These are phyloP conservation scores for Chymomyza fuscimana DNA, from an alignment of 2,888 invertebrate species.

Conservation along the genomic window DNA sequence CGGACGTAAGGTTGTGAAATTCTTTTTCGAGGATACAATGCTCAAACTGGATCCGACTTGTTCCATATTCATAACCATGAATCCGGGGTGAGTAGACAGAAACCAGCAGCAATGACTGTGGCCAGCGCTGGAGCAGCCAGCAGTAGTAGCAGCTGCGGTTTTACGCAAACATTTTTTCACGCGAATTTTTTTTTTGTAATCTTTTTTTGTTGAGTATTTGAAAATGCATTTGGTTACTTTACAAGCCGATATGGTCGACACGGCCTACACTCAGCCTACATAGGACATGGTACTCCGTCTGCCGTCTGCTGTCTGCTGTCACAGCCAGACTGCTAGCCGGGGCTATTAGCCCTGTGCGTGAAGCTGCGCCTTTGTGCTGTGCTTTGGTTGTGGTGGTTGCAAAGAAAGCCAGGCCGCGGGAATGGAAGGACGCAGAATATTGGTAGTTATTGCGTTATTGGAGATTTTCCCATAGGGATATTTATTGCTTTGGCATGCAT, in stretches of 20 bases:
- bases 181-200: slow-evolving; percentile 24
- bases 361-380: slow-evolving; percentile 1
- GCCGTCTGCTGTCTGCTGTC: background rate
- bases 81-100: slow-evolving; percentile 85
- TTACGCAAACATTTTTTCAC: slow-evolving; percentile 53
- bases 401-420: background rate
- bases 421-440: slow-evolving; percentile 45
- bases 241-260: slow-evolving; percentile 58
- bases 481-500: slow-evolving; percentile 74
- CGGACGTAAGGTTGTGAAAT: slow-evolving; percentile 87
- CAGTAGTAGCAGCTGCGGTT: slow-evolving; percentile 63
- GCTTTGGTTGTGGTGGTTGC: background rate
- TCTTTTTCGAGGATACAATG: slow-evolving; percentile 95
- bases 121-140: background rate
- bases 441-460: slow-evolving; percentile 75
- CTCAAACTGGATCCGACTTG: slow-evolving; percentile 93
- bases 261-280: slow-evolving; percentile 38
- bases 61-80: slow-evolving; percentile 96
- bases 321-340: slow-evolving; percentile 3
- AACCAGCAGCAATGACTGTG: slow-evolving; percentile 1
- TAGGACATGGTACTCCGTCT: background rate
- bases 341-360: slow-evolving; percentile 48
- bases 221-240: slow-evolving; percentile 74
- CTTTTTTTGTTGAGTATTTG: slow-evolving; percentile 50
- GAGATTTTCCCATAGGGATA: slow-evolving; percentile 70